Evolutionary conservation across 1,140 invertebrate species (phyloP).

Genomic region (Drosophila santomea): DNA sequence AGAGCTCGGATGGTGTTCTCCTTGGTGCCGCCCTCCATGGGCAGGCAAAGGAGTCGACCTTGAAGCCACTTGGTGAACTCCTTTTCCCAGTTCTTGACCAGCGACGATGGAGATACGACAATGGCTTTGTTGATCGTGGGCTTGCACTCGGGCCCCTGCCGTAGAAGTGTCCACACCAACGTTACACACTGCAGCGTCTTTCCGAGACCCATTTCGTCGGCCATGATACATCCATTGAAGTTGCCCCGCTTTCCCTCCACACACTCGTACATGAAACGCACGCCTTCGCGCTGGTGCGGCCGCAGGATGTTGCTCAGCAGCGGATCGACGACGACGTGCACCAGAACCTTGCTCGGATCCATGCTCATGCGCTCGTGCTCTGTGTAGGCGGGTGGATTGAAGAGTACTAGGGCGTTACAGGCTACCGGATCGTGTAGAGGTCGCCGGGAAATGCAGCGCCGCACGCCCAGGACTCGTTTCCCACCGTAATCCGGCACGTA

Average conservation of each 20-base stretch:
- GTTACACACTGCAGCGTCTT: slow-evolving; percentile 99
- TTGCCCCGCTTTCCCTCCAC: slow-evolving; percentile 94
- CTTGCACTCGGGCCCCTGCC: slow-evolving; percentile 93
- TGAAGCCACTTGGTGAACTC: slow-evolving; percentile 99
- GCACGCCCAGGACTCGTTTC: slow-evolving; percentile 88
- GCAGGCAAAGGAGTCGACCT: slow-evolving; percentile 92
- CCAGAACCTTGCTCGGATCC: slow-evolving; percentile 87
- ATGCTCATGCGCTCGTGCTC: slow-evolving; percentile 83
- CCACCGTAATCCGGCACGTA: slow-evolving; percentile 90
- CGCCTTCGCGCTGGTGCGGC: slow-evolving; percentile 99
- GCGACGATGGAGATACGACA: slow-evolving; percentile 97
- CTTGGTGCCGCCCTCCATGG: slow-evolving; percentile 96
- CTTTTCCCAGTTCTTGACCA: slow-evolving; percentile 99
- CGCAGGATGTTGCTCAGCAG: slow-evolving; percentile 94
- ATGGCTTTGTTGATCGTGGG: slow-evolving; percentile 96
- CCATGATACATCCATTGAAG: slow-evolving; percentile 98
- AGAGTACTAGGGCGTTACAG: slow-evolving; percentile 96
- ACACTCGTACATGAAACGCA: slow-evolving; percentile 99
- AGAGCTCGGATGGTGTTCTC: slow-evolving; percentile 94
- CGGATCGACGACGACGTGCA: slow-evolving; percentile 98
- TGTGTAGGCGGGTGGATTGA: slow-evolving; percentile 90
- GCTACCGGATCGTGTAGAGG: slow-evolving; percentile 97
- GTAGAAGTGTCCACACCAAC: slow-evolving; percentile 96
- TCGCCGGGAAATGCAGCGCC: slow-evolving; percentile 88
- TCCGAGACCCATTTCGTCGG: slow-evolving; percentile 98